A percentile compares a stretch with the other conserved stretches of the same genome.
phyloP scores from a whole-genome alignment of 2,888 invertebrate species.

The Gnatocerus cornutus region DNA sequence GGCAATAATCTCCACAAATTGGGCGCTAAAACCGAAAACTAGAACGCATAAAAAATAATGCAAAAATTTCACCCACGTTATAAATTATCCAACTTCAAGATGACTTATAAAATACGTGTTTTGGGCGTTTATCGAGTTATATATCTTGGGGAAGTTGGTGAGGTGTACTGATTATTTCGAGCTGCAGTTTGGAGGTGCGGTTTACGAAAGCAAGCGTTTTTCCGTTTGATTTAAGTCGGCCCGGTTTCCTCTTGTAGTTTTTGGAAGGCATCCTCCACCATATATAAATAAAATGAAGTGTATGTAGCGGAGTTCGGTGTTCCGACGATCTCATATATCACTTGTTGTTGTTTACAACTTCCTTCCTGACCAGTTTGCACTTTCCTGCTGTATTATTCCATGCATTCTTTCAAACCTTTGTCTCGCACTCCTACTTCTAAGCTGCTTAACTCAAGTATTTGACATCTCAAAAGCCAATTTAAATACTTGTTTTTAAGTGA shows the following conservation, averaged over 20 bases:
- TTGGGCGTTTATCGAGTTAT: conserved; percentile 19
- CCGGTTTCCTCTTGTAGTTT: conserved; percentile 48
- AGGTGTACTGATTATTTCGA: conserved; percentile 32
- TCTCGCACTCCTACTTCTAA: conserved; percentile 46
- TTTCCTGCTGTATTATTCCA: conserved; percentile 53
- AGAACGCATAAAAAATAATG: conserved; percentile 20
- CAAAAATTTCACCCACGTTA: conserved; percentile 17
- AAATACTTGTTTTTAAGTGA: conserved; percentile 18
- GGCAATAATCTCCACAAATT: conserved; percentile 41
- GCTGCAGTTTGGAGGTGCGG: conserved; percentile 39
- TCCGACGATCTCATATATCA: conserved; percentile 55
- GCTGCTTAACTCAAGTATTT: conserved; percentile 29
- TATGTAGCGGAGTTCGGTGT: conserved; percentile 51
- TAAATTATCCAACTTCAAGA: not conserved
- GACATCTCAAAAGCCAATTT: conserved; percentile 31
- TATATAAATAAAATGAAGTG: conserved; percentile 51
- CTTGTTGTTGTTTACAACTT: conserved; percentile 58
- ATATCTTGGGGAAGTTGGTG: conserved; percentile 21
- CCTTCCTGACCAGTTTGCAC: conserved; percentile 57
- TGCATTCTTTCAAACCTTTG: conserved; percentile 52
- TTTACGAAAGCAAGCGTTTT: conserved; percentile 41
- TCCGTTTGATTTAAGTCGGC: conserved; percentile 48
- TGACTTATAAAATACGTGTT: conserved; percentile 6
- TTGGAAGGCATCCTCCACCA: conserved; percentile 45
- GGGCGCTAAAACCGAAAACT: conserved; percentile 13